Evolutionary conservation across 2,113 vertebrate species (phyloP), one percentile per base, ranked within the genome.

Genomic region (Coturnix japonica): DNA sequence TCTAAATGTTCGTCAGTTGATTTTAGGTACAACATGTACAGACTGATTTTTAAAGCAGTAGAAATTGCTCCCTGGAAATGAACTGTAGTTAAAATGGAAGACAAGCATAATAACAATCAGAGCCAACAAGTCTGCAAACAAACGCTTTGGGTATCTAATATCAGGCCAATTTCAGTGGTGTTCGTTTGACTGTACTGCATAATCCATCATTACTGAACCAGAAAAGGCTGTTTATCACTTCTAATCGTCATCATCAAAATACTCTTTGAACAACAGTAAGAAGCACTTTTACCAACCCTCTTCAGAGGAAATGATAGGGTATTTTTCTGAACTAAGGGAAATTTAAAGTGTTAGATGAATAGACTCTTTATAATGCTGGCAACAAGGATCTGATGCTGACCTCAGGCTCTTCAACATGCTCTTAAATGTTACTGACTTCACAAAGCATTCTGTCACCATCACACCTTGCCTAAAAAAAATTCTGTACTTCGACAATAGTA

Each of bases 11-110:
- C 56, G 85, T 72, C 21, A 23, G 85, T 81, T 87, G 23, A 37
- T 91, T 82, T 92, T 87, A 87, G 81, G 81, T 91, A 82, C 64
- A 89, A 63, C 60, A 71, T 85, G 89, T 91, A 80, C 91, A 78
- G 88, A 75, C 83, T 87, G 46, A 47, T 89, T 89, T 53, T 94
- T 67, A 79, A 83, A 91, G 74, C 56, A 89, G 67, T 59, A 92
- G 56, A 93, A 94, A 81, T 89, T 89, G 9, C 71, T 94, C 56
- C n/a, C 25, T 92, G 81, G 64, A 92, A 92, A 66, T 80, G 64
- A 95, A 60, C 75, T 82, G 56, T 85, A 91, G 57, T 82, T 89
- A 71, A 92, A 93, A 64, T 53, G 72, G 89, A 85, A 77, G 87
- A 66, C 84, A 89, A 94, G 46, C 54, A 53, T 85, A 31, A 87